Evolutionary conservation across 2,888 invertebrate species (phyloP).

Genomic region (Acanthacorydalis orientalis): DNA sequence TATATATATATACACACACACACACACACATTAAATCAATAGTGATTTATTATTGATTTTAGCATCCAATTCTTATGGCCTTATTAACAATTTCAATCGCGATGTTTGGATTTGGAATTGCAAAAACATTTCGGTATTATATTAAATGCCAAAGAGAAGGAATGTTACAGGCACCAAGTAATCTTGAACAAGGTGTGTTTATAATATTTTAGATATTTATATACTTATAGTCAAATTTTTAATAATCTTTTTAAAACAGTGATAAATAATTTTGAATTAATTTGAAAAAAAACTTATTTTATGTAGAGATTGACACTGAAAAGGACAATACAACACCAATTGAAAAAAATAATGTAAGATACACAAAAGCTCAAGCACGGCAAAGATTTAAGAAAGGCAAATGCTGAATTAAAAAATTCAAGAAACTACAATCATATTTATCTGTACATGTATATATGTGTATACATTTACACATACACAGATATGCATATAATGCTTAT

Average conservation of each 20-base stretch:
- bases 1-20: too few relatives aligned
- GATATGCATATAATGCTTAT: too few relatives aligned
- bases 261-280: conserved; percentile 13
- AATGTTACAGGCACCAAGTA: conserved; percentile 33
- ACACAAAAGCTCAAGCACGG: conserved; percentile 59
- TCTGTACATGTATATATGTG: too few relatives aligned
- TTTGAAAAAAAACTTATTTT: neutral
- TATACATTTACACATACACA: too few relatives aligned
- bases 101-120: conserved; percentile 47
- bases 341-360: conserved; percentile 28
- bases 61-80: conserved; percentile 60
- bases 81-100: conserved; percentile 49
- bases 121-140: conserved; percentile 37
- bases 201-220: neutral
- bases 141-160: conserved; percentile 32
- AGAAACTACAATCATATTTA: too few relatives aligned
- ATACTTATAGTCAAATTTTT: neutral
- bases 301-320: conserved; percentile 10
- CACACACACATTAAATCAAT: too few relatives aligned
- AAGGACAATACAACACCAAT: conserved; percentile 9
- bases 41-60: conserved; percentile 16
- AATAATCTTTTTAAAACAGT: too few relatives aligned
- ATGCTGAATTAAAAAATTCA: too few relatives aligned
- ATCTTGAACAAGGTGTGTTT: conserved; percentile 16
- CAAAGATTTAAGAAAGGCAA: conserved; percentile 58